These are phyloP conservation scores for Bufotes viridis DNA, from an alignment of 2,797 vertebrate species.

Conservation along the genomic window DNA sequence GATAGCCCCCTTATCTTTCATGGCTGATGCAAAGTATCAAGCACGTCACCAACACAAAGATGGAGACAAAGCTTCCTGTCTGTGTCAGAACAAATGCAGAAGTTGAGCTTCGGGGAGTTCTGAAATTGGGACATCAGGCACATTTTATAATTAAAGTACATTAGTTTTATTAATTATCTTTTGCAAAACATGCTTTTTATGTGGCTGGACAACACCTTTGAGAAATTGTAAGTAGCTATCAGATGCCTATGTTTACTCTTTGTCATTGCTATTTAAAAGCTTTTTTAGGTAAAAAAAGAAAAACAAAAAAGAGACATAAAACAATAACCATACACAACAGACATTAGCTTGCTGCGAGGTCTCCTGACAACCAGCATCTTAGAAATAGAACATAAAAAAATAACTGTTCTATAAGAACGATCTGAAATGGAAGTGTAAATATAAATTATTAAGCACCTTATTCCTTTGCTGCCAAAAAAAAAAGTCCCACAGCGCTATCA, in stretches of 20 bases:
- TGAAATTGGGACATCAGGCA: no score
- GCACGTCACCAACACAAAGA: no score
- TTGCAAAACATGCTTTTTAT: no score
- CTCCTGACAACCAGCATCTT: conserved; percentile 25
- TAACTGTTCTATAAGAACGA: conserved; percentile 12
- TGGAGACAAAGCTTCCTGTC: no score
- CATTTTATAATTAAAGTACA: no score
- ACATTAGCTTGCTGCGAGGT: conserved; percentile 1
- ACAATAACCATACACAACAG: neutral
- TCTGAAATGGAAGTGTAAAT: conserved; percentile 33
- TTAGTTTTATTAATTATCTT: no score
- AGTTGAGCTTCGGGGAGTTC: no score
- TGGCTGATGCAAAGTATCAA: no score
- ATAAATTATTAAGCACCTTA: conserved; percentile 57
- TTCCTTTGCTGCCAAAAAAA: conserved; percentile 35
- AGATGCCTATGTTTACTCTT: neutral
- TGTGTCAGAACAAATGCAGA: no score
- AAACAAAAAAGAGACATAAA: neutral
- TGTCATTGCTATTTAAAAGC: neutral
- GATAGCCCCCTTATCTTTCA: no score
- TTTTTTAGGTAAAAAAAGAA: neutral
- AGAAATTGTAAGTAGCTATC: neutral
- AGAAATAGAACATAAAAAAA: conserved; percentile 25
- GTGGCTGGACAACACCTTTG: no score
- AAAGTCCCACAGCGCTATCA: conserved; percentile 34